Evolutionary conservation across 2,797 vertebrate genomes (phyloP).

Genomic region (Octomys mimax): DNA sequence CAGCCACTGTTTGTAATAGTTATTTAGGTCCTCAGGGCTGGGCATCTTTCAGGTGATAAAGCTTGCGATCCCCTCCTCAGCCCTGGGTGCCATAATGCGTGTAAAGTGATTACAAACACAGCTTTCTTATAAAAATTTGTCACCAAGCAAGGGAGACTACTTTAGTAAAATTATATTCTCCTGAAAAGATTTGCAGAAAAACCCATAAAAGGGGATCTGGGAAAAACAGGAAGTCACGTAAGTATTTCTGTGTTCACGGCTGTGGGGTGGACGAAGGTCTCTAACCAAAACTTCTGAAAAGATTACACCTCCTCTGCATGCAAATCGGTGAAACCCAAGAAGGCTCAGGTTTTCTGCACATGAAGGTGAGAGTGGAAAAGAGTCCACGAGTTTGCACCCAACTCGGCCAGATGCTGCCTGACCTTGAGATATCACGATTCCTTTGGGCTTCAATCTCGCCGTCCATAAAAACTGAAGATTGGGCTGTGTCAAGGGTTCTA

Average conservation of each 20-base stretch:
- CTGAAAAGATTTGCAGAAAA: slow-evolving; percentile 1
- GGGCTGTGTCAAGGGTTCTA: not conserved
- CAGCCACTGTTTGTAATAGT: not conserved
- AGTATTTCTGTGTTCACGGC: not conserved
- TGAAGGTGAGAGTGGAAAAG: not conserved
- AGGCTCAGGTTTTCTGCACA: not conserved
- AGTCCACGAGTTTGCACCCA: not conserved
- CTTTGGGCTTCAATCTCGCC: not conserved
- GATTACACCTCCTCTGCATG: not conserved
- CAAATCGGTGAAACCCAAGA: not conserved
- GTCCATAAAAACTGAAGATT: not conserved
- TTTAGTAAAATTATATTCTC: slow-evolving; percentile 13
- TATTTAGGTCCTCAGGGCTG: not conserved
- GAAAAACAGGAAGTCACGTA: not conserved
- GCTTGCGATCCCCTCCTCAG: not conserved
- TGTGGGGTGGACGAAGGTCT: not conserved
- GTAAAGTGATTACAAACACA: not conserved
- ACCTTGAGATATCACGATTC: not conserved
- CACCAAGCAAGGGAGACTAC: slow-evolving; percentile 19
- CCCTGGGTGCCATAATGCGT: not conserved
- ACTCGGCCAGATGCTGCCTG: not conserved
- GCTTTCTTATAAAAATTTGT: not conserved
- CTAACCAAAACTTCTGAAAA: slow-evolving; percentile 32
- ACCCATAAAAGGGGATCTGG: not conserved
- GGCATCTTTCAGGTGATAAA: not conserved